Evolutionary conservation across 2,888 invertebrate genomes (phyloP), one percentile per base, ranked within the genome.

Genomic region (Cantharis rustica): DNA sequence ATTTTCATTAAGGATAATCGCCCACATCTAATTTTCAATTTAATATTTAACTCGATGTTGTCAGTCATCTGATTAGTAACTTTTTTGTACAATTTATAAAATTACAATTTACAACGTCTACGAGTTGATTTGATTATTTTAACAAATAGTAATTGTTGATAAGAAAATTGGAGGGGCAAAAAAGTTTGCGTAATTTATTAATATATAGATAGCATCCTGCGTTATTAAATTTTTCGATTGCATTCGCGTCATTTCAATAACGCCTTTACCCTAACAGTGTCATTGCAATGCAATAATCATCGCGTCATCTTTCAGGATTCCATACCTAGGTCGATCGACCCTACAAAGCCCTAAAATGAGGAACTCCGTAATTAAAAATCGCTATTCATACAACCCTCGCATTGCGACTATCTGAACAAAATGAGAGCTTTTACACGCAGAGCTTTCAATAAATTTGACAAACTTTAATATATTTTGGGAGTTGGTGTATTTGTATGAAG

Each of bases 301-400:
- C 63, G 68, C 69, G 61, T 71, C 74, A 75, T 72, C 77, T 72
- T 72, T 71, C 66, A 68, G 72, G 68, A 75, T 47, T 69, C 69
- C 66, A 70, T 77, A 75, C 75, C 75, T 77, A 69, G 61, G 76
- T 78, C 79, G 80, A 71, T 69, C 79, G 81, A 71, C 69, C 79
- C 68, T 72, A 71, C 71, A 73, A 62, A 75, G 70, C 77, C 79
- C 68, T 61, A 77, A 75, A 77, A 71, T 64, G 69, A 79, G 81
- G 80, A 75, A 76, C 71, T 79, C 71, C 80, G 80, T 83, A 83
- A 83, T 83, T 83, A 83, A 83, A 83, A 83, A 83, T 81, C 81
- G 77, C 82, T 78, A 80, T 82, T 81, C 77, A 79, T 71, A 74
- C 72, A 78, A 78, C 81, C 79, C 79, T 80, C 78, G 76, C 78